These are phyloP conservation scores for Protobothrops flavoviridis DNA, from an alignment of 2,113 vertebrate genomes.

Conservation along the genomic window DNA sequence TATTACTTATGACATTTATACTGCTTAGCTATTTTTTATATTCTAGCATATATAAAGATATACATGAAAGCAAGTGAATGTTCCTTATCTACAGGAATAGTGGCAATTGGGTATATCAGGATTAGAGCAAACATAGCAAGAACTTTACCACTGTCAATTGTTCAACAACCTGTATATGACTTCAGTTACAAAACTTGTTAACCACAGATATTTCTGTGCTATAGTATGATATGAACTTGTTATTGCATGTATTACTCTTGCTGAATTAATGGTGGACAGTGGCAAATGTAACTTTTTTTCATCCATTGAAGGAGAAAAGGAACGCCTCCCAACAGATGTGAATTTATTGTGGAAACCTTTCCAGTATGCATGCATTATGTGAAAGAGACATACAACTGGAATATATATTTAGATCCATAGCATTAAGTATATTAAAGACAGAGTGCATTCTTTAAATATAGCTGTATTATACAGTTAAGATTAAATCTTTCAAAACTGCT, in stretches of 20 bases:
- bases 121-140: not conserved
- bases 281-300: not conserved
- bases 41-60: not conserved
- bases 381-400: not conserved
- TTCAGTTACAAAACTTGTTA: not conserved
- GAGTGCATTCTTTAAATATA: not conserved
- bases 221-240: not conserved
- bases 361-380: not conserved
- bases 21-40: not conserved
- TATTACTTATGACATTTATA: not conserved
- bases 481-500: conserved; percentile 52
- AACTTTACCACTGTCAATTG: not conserved
- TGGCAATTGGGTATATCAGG: not conserved
- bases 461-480: conserved; percentile 42
- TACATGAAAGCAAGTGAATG: not conserved
- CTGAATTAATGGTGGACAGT: not conserved
- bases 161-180: not conserved
- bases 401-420: not conserved
- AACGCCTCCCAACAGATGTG: not conserved
- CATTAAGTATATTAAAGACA: not conserved
- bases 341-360: not conserved
- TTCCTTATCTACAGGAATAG: not conserved
- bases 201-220: not conserved
- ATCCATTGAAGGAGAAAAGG: not conserved
- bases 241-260: not conserved